A percentile compares a stretch with the other conserved stretches of the same genome.
These are phyloP conservation scores for Lophotis ruficrista DNA, from an alignment of 2,113 vertebrate genomes.

Conservation along the genomic window DNA sequence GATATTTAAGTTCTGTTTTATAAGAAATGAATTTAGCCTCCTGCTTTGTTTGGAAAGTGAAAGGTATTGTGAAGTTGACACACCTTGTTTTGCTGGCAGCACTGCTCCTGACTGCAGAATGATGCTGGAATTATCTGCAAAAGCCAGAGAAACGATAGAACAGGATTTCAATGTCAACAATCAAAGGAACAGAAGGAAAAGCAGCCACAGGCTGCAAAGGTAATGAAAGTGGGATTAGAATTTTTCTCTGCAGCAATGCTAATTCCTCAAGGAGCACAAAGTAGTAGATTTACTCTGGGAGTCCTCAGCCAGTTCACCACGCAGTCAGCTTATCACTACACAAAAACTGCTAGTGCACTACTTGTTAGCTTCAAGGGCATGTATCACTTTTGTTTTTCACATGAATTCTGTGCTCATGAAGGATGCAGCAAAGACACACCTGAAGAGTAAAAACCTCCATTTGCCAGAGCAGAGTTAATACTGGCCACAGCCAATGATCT, in stretches of 20 bases:
- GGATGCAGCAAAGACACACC: background rate
- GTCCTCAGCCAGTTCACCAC: background rate
- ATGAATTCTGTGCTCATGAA: background rate
- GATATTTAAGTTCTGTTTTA: background rate
- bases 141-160: conserved; percentile 43
- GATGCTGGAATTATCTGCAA: conserved; percentile 62
- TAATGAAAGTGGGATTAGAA: conserved; percentile 35
- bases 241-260: conserved; percentile 54
- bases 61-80: conserved; percentile 4
- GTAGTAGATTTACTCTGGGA: background rate
- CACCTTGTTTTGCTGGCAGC: background rate
- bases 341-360: background rate
- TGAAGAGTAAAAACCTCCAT: background rate
- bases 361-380: background rate
- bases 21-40: background rate
- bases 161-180: conserved; percentile 62
- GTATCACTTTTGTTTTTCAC: background rate
- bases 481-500: background rate
- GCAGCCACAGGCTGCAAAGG: conserved; percentile 62
- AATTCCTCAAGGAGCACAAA: background rate
- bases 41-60: background rate
- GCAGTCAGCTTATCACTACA: background rate
- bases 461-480: background rate
- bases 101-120: conserved; percentile 25
- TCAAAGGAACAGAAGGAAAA: conserved; percentile 68